These are phyloP conservation scores for Ascaphus truei DNA, from an alignment of 2,113 vertebrate genomes.

Conservation along the genomic window DNA sequence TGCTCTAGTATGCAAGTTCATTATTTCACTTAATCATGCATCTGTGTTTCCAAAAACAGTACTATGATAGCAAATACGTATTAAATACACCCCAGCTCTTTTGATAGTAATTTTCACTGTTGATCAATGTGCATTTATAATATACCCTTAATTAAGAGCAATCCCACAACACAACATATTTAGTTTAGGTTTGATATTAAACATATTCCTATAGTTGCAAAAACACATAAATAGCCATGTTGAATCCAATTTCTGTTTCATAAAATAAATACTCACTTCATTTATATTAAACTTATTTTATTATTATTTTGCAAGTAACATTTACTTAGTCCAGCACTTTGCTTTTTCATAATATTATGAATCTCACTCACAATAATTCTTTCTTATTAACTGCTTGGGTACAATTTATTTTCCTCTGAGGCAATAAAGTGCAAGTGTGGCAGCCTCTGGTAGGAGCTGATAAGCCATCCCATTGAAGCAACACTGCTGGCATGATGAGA, in stretches of 20 bases:
- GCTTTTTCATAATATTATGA: slow-evolving; percentile 72
- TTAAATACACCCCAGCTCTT: no score
- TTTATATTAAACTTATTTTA: slow-evolving; percentile 48
- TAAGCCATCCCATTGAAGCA: slow-evolving; percentile 76
- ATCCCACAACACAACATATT: no score
- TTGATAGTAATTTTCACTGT: no score
- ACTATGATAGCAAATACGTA: no score
- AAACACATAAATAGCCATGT: no score
- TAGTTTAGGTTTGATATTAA: no score
- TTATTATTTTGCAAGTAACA: slow-evolving; percentile 47
- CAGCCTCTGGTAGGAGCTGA: slow-evolving; percentile 85
- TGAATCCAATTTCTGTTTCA: slow-evolving; percentile 41
- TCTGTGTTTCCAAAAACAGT: no score
- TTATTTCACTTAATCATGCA: no score
- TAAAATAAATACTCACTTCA: slow-evolving; percentile 53
- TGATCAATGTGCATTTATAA: no score
- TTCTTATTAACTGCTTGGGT: slow-evolving; percentile 92
- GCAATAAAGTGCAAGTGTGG: slow-evolving; percentile 73
- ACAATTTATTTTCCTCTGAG: slow-evolving; percentile 96
- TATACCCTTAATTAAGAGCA: no score
- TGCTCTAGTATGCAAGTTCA: no score
- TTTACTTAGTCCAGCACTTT: slow-evolving; percentile 60
- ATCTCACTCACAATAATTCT: slow-evolving; percentile 83
- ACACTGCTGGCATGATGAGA: slow-evolving; percentile 79
- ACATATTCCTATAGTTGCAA: no score